These are phyloP conservation scores for Diarsia mendica DNA, from an alignment of 2,888 invertebrate species.

Conservation along the genomic window DNA sequence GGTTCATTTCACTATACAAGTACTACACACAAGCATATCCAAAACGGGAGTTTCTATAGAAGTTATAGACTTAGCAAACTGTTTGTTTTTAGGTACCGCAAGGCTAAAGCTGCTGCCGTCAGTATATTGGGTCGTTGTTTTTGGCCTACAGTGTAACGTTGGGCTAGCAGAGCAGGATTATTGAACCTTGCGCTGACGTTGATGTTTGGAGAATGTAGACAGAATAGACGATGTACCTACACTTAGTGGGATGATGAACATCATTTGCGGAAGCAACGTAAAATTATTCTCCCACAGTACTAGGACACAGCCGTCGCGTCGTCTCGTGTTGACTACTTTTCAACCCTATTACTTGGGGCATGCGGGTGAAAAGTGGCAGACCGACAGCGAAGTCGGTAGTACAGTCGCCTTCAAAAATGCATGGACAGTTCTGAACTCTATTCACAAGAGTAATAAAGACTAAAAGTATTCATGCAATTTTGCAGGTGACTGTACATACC, in stretches of 20 bases:
- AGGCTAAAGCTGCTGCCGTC: neutral
- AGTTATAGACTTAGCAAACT: constrained; percentile 28
- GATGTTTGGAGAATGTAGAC: neutral
- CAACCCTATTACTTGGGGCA: too few species aligned
- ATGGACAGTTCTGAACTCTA: too few species aligned
- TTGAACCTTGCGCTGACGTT: neutral
- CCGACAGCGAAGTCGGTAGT: too few species aligned
- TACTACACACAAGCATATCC: neutral
- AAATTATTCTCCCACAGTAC: too few species aligned
- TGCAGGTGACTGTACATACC: too few species aligned
- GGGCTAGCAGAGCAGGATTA: neutral
- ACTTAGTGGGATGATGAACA: neutral
- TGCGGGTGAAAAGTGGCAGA: too few species aligned
- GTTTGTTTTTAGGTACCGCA: constrained; percentile 10
- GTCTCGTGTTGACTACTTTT: too few species aligned
- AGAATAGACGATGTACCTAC: neutral
- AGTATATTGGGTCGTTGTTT: constrained; percentile 10
- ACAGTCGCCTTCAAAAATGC: too few species aligned
- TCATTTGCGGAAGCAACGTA: neutral
- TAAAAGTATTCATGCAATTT: too few species aligned
- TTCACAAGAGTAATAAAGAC: too few species aligned
- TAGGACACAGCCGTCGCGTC: too few species aligned
- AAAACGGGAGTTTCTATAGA: constrained; percentile 25
- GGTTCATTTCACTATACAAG: constrained; percentile 24
- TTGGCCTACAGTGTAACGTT: constrained; percentile 1